Conservation (phyloP, 2,797 vertebrate species). For the Phataginus tetradactyla region DNA sequence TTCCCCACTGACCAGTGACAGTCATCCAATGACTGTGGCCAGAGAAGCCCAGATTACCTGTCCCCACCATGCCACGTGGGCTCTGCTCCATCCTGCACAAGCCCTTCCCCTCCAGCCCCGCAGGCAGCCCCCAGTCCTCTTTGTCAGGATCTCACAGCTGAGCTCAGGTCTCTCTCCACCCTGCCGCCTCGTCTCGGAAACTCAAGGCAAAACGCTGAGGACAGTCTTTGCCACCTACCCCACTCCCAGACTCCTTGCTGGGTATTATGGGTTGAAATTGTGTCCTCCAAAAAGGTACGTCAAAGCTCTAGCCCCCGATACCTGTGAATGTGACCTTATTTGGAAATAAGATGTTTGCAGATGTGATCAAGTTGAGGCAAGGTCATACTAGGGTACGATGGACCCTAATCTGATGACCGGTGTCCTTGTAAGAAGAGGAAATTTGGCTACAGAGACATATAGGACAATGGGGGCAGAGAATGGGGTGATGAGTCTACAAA, state of each 20-base stretch:
- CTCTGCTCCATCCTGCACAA: not conserved
- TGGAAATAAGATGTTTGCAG: not conserved
- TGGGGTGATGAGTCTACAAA: not conserved
- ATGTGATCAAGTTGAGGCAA: not conserved
- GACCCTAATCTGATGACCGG: not conserved
- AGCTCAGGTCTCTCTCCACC: not conserved
- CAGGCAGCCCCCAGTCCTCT: not conserved
- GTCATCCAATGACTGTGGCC: not conserved
- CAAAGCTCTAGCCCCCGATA: not conserved
- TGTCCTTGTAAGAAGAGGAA: not conserved
- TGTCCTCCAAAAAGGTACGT: not conserved
- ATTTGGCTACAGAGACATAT: not conserved
- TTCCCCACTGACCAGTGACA: not conserved
- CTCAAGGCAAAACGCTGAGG: not conserved
- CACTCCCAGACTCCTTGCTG: not conserved
- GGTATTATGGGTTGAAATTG: not conserved
- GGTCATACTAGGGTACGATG: not conserved
- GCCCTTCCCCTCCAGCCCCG: no score
- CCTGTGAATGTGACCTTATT: not conserved
- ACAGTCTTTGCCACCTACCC: not conserved
- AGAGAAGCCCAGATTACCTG: not conserved
- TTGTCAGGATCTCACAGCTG: not conserved
- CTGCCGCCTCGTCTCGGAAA: not conserved
- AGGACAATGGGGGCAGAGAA: not conserved
- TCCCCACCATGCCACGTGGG: accelerated